These are phyloP conservation scores for Pocillopora verrucosa DNA, from an alignment of 64 coral and sea anemone species.

Conservation along the genomic window DNA sequence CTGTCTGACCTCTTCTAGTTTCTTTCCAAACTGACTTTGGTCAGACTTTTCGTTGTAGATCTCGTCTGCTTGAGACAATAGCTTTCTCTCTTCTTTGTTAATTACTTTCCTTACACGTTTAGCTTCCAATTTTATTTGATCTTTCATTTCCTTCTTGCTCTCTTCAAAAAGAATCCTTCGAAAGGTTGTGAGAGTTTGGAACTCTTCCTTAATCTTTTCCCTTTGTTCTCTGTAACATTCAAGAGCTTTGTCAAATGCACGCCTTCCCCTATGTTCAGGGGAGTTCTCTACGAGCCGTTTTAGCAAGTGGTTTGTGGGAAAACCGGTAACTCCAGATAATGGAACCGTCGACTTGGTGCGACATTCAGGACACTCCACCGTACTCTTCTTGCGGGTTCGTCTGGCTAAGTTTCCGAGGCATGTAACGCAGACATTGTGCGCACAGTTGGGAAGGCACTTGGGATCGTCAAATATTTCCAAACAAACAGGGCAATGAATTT, in stretches of 20 bases:
- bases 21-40: background rate
- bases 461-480: slow-evolving; percentile 55
- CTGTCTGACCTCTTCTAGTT: background rate
- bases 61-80: background rate
- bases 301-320: slow-evolving; percentile 50
- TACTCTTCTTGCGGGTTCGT: background rate
- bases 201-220: background rate
- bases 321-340: slow-evolving; percentile 25
- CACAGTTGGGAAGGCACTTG: slow-evolving; percentile 57
- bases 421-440: slow-evolving; percentile 61
- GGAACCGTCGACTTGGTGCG: slow-evolving; percentile 45
- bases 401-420: slow-evolving; percentile 39
- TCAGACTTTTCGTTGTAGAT: background rate
- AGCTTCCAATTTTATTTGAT: slow-evolving; percentile 5
- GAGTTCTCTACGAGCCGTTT: slow-evolving; percentile 46
- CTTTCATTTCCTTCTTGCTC: background rate
- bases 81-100: background rate
- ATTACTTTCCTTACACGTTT: slow-evolving; percentile 3
- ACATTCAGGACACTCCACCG: slow-evolving; percentile 53
- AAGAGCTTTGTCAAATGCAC: slow-evolving; percentile 15
- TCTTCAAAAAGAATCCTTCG: background rate
- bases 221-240: slow-evolving; percentile 1
- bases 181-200: background rate
- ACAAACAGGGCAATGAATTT: slow-evolving; percentile 59
- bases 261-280: slow-evolving; percentile 24